phyloP scores from a whole-genome alignment of 2,797 vertebrate species.

The Apogon talboti region DNA sequence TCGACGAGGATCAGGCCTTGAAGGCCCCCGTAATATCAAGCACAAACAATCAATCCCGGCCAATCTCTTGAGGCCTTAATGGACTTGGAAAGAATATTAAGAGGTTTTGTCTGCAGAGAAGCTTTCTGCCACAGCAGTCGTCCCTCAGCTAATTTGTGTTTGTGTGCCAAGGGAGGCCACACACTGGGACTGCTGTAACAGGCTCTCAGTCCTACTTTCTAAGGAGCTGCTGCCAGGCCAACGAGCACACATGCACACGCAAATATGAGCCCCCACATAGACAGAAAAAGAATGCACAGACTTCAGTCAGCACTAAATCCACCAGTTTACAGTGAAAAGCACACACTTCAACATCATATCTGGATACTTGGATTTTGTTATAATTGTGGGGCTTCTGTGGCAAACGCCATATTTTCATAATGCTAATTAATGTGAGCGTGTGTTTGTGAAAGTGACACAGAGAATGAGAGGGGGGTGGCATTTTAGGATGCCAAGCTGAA shows the following conservation, averaged over 20 bases:
- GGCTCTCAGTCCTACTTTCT: conserved; percentile 78
- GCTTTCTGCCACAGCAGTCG: conserved; percentile 78
- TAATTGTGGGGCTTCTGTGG: conserved; percentile 28
- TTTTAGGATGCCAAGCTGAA: conserved; percentile 62
- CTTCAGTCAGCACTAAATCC: conserved; percentile 46
- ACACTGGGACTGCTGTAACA: conserved; percentile 80
- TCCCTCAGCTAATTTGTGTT: conserved; percentile 83
- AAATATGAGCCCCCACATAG: conserved; percentile 51
- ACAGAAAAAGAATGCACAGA: conserved; percentile 36
- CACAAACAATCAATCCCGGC: conserved; percentile 86
- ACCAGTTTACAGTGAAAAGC: conserved; percentile 26
- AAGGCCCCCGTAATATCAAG: conserved; percentile 83
- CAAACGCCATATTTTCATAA: conserved; percentile 26
- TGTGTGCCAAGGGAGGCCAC: conserved; percentile 82
- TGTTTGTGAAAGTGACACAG: conserved; percentile 34
- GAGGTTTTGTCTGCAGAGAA: conserved; percentile 81
- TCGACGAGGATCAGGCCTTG: conserved; percentile 72
- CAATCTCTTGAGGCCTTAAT: conserved; percentile 83
- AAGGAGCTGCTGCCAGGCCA: conserved; percentile 72
- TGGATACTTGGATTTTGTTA: conserved; percentile 27
- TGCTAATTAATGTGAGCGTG: conserved; percentile 30
- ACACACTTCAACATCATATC: conserved; percentile 38
- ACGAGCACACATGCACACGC: conserved; percentile 54
- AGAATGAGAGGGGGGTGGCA: conserved; percentile 36
- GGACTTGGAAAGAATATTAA: conserved; percentile 87